These are phyloP conservation scores for Troides helena DNA, from an alignment of 2,888 invertebrate genomes.

Conservation along the genomic window DNA sequence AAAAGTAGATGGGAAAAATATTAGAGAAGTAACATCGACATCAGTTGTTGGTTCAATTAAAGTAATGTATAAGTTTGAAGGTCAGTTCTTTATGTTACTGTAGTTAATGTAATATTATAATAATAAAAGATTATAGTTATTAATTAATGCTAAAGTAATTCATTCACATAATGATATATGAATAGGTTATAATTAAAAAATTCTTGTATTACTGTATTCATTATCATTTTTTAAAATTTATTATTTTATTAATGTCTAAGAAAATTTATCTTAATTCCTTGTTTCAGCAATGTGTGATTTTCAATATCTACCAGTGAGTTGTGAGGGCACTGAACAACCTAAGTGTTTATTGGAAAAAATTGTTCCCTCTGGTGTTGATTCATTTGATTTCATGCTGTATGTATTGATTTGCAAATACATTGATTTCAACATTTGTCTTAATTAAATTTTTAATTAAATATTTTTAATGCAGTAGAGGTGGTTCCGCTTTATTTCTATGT, in stretches of 20 bases:
- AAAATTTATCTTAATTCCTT: not conserved
- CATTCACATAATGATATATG: too few species aligned
- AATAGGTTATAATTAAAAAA: too few species aligned
- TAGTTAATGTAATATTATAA: too few species aligned
- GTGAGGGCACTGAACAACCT: constrained; percentile 57
- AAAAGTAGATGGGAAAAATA: constrained; percentile 57
- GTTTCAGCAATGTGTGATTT: constrained; percentile 91
- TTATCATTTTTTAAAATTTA: too few species aligned
- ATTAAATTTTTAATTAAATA: not conserved
- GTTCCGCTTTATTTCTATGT: not conserved
- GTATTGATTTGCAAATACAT: constrained; percentile 30
- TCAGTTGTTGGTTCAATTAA: constrained; percentile 82
- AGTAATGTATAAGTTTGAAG: constrained; percentile 83
- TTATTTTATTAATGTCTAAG: too few species aligned
- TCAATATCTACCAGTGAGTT: constrained; percentile 90
- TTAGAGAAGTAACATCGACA: constrained; percentile 65
- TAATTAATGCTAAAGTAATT: too few species aligned
- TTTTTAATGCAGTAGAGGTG: not conserved
- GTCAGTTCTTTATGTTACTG: constrained; percentile 61
- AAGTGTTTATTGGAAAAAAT: constrained; percentile 83
- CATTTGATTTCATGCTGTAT: constrained; percentile 52
- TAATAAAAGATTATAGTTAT: too few species aligned
- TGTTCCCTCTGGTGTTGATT: constrained; percentile 77
- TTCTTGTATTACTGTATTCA: too few species aligned
- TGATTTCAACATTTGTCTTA: not conserved